Conservation (phyloP, 2,113 vertebrate species). For the Gambusia holbrooki region DNA sequence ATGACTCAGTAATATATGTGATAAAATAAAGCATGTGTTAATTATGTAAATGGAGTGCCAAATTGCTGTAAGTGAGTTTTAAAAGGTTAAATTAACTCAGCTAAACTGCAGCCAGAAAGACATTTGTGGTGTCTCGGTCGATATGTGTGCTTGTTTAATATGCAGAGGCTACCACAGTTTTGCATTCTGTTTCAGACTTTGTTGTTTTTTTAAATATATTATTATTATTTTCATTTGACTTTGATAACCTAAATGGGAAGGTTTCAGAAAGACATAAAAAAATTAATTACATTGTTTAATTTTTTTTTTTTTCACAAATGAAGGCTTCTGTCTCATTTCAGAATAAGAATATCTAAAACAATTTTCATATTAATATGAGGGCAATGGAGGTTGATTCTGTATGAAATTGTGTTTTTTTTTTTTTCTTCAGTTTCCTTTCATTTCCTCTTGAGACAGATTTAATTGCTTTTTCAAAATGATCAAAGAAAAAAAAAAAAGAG, state of each 20-base stretch:
- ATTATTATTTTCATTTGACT: constrained; percentile 22
- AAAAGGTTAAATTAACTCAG: constrained; percentile 52
- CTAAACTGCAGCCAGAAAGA: constrained; percentile 8
- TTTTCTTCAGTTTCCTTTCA: constrained; percentile 16
- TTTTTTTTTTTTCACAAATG: constrained; percentile 22
- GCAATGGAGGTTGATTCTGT: constrained; percentile 39
- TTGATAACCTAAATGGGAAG: constrained; percentile 42
- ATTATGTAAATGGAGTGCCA: constrained; percentile 55
- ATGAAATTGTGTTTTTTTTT: constrained; percentile 51
- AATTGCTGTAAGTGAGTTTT: constrained; percentile 48
- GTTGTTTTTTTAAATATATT: not conserved
- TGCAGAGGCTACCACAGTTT: not conserved
- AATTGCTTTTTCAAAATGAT: constrained; percentile 72
- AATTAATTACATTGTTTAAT: constrained; percentile 13
- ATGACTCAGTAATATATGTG: constrained; percentile 51
- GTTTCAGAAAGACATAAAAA: constrained; percentile 25
- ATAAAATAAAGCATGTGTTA: constrained; percentile 51
- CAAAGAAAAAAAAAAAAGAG: constrained; percentile 34
- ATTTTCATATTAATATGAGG: constrained; percentile 58
- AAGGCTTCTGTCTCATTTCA: constrained; percentile 52
- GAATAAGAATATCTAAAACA: constrained; percentile 21
- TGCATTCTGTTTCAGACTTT: not conserved
- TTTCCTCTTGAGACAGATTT: constrained; percentile 59
- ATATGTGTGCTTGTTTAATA: not conserved
- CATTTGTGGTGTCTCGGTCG: not conserved